Base-by-base conservation (phyloP, 2,797 vertebrate species). In the Atherinosoma microstoma region DNA sequence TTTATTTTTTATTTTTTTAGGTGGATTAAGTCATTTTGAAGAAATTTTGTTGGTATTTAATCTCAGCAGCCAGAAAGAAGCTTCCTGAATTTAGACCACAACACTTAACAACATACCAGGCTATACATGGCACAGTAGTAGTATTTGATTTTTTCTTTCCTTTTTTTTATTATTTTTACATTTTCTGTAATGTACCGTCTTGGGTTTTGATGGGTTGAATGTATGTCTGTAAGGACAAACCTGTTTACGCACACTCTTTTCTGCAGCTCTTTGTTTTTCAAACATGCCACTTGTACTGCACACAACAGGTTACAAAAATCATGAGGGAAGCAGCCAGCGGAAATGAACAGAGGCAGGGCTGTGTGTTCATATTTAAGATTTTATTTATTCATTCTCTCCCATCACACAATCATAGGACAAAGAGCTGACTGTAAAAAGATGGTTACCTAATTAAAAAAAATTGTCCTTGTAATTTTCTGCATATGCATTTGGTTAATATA, bases 401-500 rank as follows among this genome's bases (percentile, higher is more conserved):
- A 47, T 47, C 18, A 6, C 49, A 56, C 11, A 56, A 11, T 53
- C 24, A 56, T 56, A 15, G 15, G 53, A 29, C 24, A 27, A 15
- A 27, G 30, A 6, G 1, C 12, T 2, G 24, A 29, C 53, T 29
- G 24, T 56, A 29, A 29, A 2, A 29, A 56, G 24, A 29, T 29
- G 16, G 29, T 4, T 30, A 7, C 27, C 2, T 56, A 30, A 56
- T 56, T 4, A n/a, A 12, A 12, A 12, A 4, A 51, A 24, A 27
- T 56, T 7, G 30, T 34, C 8, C 45, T 30, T 7, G 30, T 20
- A 59, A 64, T 40, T 40, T 30, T 68, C 60, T 35, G 53, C 12
- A 12, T 32, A 6, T 73, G 24, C 73, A 6, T 40, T 72, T 80
- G 1, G 29, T 59, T n/a, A 35, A 42, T 12, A 36, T 82, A 99